Evolutionary conservation across 2,888 invertebrate genomes (phyloP).

Genomic region (Alloscopus bannaensis): DNA sequence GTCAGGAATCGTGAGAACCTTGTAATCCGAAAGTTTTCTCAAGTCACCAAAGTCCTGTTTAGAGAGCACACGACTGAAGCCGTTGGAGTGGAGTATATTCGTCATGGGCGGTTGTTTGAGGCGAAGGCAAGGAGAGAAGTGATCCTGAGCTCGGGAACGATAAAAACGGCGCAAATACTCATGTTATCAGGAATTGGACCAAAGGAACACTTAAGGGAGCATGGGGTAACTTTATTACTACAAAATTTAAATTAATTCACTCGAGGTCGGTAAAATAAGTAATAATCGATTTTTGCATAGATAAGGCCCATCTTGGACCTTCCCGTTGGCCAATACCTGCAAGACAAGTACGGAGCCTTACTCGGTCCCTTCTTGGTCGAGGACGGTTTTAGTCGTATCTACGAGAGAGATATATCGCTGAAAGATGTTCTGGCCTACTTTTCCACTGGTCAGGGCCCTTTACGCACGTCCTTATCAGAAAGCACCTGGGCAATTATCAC

Average conservation of each 20-base stretch:
- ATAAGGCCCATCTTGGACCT: constrained; percentile 56
- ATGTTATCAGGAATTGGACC: constrained; percentile 64
- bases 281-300: no score
- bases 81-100: constrained; percentile 63
- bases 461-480: constrained; percentile 62
- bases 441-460: no score
- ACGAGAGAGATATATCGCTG: no score
- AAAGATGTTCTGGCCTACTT: no score
- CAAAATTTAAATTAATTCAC: not conserved
- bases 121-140: constrained; percentile 61
- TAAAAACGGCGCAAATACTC: constrained; percentile 58
- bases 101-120: constrained; percentile 57
- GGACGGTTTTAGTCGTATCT: constrained; percentile 47
- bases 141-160: constrained; percentile 64
- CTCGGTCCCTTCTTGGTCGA: constrained; percentile 67
- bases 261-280: not conserved
- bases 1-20: no score
- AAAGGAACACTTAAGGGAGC: constrained; percentile 50
- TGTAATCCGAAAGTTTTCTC: constrained; percentile 56
- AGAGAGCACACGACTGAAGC: constrained; percentile 48
- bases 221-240: constrained; percentile 50
- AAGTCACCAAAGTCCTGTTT: constrained; percentile 54
- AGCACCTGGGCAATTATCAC: constrained; percentile 62
- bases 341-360: constrained; percentile 68
- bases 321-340: constrained; percentile 68